Conservation (phyloP, 2,113 vertebrate genomes). For the Nesoenas mayeri region DNA sequence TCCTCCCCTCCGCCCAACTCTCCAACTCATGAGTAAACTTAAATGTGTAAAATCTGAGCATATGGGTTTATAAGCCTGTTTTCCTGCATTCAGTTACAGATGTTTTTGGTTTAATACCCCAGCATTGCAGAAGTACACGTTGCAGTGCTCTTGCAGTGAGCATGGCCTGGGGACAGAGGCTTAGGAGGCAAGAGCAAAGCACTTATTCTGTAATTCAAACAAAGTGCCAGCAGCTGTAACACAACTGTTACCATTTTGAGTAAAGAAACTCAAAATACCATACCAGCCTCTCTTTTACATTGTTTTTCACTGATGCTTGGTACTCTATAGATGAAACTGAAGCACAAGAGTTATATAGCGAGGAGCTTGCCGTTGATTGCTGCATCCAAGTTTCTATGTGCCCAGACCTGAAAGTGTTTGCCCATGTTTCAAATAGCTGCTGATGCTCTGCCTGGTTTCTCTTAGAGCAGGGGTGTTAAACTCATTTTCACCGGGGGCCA, state of each 20-base stretch:
- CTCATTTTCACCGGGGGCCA: too few relatives aligned
- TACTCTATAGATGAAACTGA: neutral
- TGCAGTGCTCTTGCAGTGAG: too few relatives aligned
- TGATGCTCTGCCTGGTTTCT: neutral
- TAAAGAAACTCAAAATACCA: neutral
- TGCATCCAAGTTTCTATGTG: neutral
- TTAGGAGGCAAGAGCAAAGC: neutral
- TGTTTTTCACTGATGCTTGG: neutral
- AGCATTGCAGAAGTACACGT: too few relatives aligned
- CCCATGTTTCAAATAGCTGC: neutral
- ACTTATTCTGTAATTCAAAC: neutral
- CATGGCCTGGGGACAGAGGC: too few relatives aligned
- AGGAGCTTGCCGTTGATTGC: neutral
- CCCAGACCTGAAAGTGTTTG: neutral
- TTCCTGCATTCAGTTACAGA: too few relatives aligned
- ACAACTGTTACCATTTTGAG: neutral
- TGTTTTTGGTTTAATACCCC: too few relatives aligned
- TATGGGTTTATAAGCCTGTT: too few relatives aligned
- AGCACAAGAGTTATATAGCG: rapidly evolving
- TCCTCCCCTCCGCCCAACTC: too few relatives aligned
- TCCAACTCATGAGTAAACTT: too few relatives aligned
- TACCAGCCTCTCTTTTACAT: neutral
- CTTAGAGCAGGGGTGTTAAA: neutral
- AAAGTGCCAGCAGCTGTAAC: neutral
- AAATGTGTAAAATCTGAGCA: too few relatives aligned